A percentile compares a stretch with the other conserved stretches of the same genome.
Conservation (phyloP, 2,113 vertebrate species). For the Thermophis baileyi region DNA sequence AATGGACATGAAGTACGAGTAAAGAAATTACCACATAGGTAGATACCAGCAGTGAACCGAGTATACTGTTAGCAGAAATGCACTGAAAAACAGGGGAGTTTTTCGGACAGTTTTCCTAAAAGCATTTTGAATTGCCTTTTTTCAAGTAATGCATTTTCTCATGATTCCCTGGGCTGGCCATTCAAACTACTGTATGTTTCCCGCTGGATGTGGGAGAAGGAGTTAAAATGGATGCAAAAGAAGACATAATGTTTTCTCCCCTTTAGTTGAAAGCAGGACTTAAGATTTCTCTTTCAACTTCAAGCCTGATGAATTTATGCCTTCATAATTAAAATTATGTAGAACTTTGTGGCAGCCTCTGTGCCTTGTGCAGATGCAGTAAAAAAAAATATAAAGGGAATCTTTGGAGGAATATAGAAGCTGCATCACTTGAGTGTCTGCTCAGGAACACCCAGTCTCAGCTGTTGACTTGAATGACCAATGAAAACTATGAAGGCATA, state of each 20-base stretch:
- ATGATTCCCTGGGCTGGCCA: neutral
- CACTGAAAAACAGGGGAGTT: neutral
- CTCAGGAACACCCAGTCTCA: neutral
- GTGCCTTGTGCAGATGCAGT: neutral
- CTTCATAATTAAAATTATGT: neutral
- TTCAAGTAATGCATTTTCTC: neutral
- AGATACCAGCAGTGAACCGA: neutral
- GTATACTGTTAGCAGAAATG: neutral
- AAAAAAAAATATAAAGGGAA: too few relatives aligned
- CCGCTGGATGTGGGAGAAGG: neutral
- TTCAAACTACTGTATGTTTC: neutral
- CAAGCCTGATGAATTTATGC: neutral
- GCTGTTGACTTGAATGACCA: neutral
- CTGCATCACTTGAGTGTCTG: neutral
- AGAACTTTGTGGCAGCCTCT: neutral
- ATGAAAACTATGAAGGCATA: neutral
- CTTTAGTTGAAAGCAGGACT: neutral
- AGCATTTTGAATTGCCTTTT: neutral
- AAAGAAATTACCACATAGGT: neutral
- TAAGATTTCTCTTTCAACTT: neutral
- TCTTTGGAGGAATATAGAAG: neutral
- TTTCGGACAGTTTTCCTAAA: neutral
- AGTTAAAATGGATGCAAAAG: neutral
- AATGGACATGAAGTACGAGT: neutral
- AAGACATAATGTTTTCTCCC: neutral